Evolutionary conservation across 2,113 vertebrate species (phyloP).

Genomic region (Drymodes brunneopygia): DNA sequence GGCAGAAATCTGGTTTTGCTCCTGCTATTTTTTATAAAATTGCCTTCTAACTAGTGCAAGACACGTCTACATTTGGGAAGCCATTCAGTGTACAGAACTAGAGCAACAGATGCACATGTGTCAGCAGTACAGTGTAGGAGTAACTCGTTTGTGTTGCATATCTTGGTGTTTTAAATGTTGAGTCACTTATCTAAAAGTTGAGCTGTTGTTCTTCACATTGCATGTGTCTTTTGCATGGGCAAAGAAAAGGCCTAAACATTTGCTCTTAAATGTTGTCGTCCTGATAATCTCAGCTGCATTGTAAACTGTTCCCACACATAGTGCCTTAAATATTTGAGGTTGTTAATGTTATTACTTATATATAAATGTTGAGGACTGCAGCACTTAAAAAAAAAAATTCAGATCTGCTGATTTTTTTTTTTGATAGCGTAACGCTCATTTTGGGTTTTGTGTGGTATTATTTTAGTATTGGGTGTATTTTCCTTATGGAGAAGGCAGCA

Average conservation of each 20-base stretch:
- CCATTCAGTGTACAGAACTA: conserved; percentile 93
- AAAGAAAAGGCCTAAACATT: conserved; percentile 84
- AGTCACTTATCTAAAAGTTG: conserved; percentile 85
- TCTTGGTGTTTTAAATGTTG: conserved; percentile 90
- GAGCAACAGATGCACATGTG: conserved; percentile 89
- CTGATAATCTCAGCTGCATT: conserved; percentile 95
- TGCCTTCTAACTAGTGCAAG: conserved; percentile 99
- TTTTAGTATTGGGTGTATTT: conserved; percentile 83
- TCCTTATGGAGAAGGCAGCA: conserved; percentile 78
- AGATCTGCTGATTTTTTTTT: conserved; percentile 87
- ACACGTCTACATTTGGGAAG: conserved; percentile 97
- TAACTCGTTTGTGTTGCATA: conserved; percentile 88
- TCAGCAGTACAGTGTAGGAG: conserved; percentile 86
- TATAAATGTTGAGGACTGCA: conserved; percentile 98
- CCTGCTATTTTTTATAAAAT: conserved; percentile 99
- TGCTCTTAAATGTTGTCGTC: conserved; percentile 92
- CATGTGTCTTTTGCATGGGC: conserved; percentile 99
- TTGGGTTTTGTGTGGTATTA: conserved; percentile 86
- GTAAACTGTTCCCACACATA: conserved; percentile 98
- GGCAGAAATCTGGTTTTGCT: conserved; percentile 85
- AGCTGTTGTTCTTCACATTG: conserved; percentile 92
- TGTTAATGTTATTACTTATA: conserved; percentile 97
- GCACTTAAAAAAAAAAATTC: conserved; percentile 96
- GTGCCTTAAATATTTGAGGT: conserved; percentile 99
- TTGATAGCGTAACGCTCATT: conserved; percentile 82